Evolutionary conservation across 2,888 invertebrate species (phyloP).

Genomic region (Polylopha cassiicola): DNA sequence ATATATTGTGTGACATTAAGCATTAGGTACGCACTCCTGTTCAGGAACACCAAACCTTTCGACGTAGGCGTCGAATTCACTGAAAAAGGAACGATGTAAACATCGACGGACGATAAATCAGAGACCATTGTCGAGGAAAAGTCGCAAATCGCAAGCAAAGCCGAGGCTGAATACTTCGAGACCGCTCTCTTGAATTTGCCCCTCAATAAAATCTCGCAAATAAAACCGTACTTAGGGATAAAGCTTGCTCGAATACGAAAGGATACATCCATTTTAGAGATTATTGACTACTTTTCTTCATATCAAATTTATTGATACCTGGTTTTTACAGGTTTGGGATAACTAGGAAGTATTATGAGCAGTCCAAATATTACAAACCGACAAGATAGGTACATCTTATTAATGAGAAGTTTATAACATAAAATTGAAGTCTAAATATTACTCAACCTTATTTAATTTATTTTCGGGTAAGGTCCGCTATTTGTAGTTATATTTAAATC

Average conservation of each 20-base stretch:
- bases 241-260: slow-evolving; percentile 13
- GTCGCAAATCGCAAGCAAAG: slow-evolving; percentile 24
- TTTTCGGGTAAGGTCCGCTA: no score
- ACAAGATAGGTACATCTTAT: no score
- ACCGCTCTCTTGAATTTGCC: slow-evolving; percentile 22
- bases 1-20: slow-evolving; percentile 12
- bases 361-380: no score
- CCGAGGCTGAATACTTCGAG: slow-evolving; percentile 20
- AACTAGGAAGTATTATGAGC: no score
- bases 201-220: slow-evolving; percentile 23
- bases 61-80: slow-evolving; percentile 18
- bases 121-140: slow-evolving; percentile 22
- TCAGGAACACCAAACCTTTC: slow-evolving; percentile 14
- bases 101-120: slow-evolving; percentile 23
- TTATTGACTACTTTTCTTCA: no score
- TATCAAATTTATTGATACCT: no score
- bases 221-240: slow-evolving; percentile 22
- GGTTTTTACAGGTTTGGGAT: no score
- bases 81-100: slow-evolving; percentile 21
- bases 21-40: slow-evolving; percentile 16
- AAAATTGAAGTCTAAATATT: no score
- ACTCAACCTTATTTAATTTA: no score
- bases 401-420: no score
- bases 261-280: slow-evolving; percentile 15
- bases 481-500: no score